phyloP scores from a whole-genome alignment of 2,888 invertebrate genomes.

The Epicampocera succincta region DNA sequence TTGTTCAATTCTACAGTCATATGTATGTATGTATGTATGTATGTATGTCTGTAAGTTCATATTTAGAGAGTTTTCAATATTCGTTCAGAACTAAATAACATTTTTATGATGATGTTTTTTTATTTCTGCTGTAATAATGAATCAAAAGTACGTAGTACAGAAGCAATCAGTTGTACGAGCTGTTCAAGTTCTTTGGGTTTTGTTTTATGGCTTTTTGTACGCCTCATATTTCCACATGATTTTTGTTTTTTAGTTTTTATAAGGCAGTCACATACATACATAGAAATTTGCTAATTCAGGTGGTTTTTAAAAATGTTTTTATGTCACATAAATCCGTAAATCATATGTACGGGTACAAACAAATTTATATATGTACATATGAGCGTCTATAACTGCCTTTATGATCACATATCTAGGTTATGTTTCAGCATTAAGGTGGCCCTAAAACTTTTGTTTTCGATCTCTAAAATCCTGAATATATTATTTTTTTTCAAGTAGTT shows the following conservation, averaged over 20 bases:
- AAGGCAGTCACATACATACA: constrained; percentile 37
- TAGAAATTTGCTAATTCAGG: constrained; percentile 56
- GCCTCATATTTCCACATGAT: constrained; percentile 47
- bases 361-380: not conserved
- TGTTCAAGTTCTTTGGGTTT: not conserved
- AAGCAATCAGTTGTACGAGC: constrained; percentile 19
- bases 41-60: too few relatives aligned
- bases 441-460: too few relatives aligned
- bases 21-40: too few relatives aligned
- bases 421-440: too few relatives aligned
- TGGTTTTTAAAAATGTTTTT: constrained; percentile 28
- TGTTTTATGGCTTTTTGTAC: constrained; percentile 34
- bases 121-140: constrained; percentile 17
- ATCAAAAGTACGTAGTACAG: constrained; percentile 43
- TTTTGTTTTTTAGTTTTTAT: constrained; percentile 8
- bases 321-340: not conserved
- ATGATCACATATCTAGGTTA: too few relatives aligned
- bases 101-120: constrained; percentile 18
- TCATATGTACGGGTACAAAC: not conserved
- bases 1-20: constrained; percentile 10
- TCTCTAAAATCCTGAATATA: too few relatives aligned
- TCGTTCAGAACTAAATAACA: constrained; percentile 35
- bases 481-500: too few relatives aligned
- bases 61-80: constrained; percentile 23
- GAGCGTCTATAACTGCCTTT: not conserved